Evolutionary conservation across 2,888 invertebrate species (phyloP), one percentile per base, ranked within the genome.

Genomic region (Anarsia innoxiella): DNA sequence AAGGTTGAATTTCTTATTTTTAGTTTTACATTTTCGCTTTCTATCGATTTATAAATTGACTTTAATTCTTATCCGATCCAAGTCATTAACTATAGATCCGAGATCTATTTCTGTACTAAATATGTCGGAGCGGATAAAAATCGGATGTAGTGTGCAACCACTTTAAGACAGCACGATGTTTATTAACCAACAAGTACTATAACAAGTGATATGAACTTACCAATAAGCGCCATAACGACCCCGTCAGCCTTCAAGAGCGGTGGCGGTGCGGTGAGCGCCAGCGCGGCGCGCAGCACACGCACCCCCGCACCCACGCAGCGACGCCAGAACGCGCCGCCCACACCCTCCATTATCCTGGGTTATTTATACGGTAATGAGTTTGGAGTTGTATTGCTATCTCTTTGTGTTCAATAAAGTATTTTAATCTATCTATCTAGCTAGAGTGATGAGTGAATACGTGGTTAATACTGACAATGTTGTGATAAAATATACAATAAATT

Each of bases 251-350:
- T 46, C 23, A 82, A 63, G 37, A 69, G 43, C 4, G 59, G 49
- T 9, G 80, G 80, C 53, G 84, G 82, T 23, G 67, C 65, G 10
- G 70, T 62, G 39, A 84, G 74, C 23, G 79, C 69, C 1, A 84
- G 67, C 36, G 70, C 47, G 2, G 78, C 78, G 4, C 84, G 75
- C 55, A 86, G 60, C 46, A 86, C 55, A 1, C 84, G 63, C 55
- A 74, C 77, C 37, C 80, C 83, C 2, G 66, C 66, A 49, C 82
- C 82, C 23, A 76, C 51, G 53, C 84, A 80, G 31, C 85, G 77
- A 8, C 74, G 70, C 76, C 85, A 83, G 64, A 84, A 84, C 48
- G 41, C 44, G 1, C 67, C 71, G 40, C 77, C 75, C 0, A 52
- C 27, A 0, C 79, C 75, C 31, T 83, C 84, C 59, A 70, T 46